Base-by-base conservation (phyloP, 1,140 invertebrate genomes). In the Lepidurus packardi region DNA sequence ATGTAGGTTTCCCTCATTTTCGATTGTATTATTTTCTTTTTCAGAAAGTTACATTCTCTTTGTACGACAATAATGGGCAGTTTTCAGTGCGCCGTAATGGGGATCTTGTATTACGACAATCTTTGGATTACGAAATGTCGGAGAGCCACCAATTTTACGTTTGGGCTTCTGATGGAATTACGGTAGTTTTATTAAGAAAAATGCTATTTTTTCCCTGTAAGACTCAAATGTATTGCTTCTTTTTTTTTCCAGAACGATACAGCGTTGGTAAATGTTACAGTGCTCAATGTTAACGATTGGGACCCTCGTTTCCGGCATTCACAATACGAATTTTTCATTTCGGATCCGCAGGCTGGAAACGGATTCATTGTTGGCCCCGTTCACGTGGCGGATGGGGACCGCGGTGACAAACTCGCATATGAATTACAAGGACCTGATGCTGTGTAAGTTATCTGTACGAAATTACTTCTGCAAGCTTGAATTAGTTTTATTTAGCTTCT, bases 271-370 rank as follows among this genome's bases (percentile, higher is more conserved):
- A 93, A 93, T 78, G 87, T 97, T 9, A 90, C 91, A 0, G 91
- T 97, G 4, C 86, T 93, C 81, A 92, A 96, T 84, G 92, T 95
- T 0, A 97, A 97, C 83, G 94, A 97, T 84, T 85, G 86, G 93
- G 94, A 95, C 84, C 95, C 95, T 1, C 87, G 93, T 44, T 96
- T 97, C 86, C 88, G 92, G 1, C 91, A 93, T 84, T 90, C 92
- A 0, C 91, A 93, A 83, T 97, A 96, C 83, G 93, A 94, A 86
- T 96, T 94, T 84, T 90, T 89, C 82, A 89, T 90, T 79, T 43
- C 85, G 76, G 88, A 85, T 79, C 84, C 80, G 16, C 80, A 80
- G 13, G 77, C 85, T 7, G 44, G 80, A 24, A 76, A 80, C 4
- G 84, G 82, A 7, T 81, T 82, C 75, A 77, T 86, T 80, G 85